These are phyloP conservation scores for Megalops atlanticus DNA, from an alignment of 2,113 vertebrate genomes.

Conservation along the genomic window DNA sequence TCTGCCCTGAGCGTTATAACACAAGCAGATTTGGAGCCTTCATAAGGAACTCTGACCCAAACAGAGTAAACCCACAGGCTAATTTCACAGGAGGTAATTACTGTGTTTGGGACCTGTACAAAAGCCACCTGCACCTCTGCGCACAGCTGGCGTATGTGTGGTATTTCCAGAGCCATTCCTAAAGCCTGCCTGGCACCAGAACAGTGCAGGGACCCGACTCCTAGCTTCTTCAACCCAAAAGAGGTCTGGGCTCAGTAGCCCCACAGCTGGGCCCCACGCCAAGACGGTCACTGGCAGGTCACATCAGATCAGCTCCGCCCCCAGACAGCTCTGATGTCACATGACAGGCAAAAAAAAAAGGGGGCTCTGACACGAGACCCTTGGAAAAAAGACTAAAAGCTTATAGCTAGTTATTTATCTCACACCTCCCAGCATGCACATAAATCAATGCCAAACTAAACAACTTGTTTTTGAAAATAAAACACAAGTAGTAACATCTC, in stretches of 20 bases:
- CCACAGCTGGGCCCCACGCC: neutral
- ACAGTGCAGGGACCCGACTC: neutral
- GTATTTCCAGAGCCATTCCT: neutral
- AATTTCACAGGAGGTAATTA: slow-evolving; percentile 52
- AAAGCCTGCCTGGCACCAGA: neutral
- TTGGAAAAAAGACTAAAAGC: neutral
- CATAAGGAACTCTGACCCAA: slow-evolving; percentile 27
- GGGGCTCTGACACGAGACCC: neutral
- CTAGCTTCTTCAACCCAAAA: neutral
- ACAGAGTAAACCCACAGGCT: slow-evolving; percentile 41
- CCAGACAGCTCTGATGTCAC: neutral
- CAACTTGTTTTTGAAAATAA: neutral
- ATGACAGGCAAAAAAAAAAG: too few species aligned
- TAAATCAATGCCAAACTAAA: neutral
- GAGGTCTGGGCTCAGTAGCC: neutral
- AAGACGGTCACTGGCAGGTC: neutral
- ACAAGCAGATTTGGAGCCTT: slow-evolving; percentile 1
- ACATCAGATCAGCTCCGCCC: neutral
- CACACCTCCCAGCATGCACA: neutral
- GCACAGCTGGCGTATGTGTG: slow-evolving; percentile 56
- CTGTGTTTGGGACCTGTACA: slow-evolving; percentile 49
- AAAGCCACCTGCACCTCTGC: slow-evolving; percentile 59
- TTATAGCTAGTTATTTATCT: neutral
- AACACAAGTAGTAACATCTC: neutral
- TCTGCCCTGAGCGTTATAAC: neutral